A percentile compares a stretch with the other conserved stretches of the same genome.
Conservation (phyloP, 2,888 invertebrate genomes). For the Hydraecia micacea region DNA sequence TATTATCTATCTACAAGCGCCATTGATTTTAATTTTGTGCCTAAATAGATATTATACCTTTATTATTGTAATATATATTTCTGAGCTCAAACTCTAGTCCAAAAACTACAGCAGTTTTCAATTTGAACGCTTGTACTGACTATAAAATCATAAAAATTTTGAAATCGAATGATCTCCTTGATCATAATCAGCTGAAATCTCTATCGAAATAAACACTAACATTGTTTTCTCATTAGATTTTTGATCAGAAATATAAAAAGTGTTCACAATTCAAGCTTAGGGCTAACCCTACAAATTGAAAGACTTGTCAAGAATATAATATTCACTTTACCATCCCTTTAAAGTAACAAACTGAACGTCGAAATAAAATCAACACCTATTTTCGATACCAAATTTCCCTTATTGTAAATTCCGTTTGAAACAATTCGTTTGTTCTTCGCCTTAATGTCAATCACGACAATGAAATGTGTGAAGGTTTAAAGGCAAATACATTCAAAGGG, state of each 20-base stretch:
- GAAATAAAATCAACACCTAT: conserved; percentile 64
- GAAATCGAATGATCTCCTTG: background rate
- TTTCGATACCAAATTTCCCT: conserved; percentile 54
- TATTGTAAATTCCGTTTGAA: conserved; percentile 64
- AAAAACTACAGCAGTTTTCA: background rate
- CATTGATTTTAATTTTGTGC: background rate
- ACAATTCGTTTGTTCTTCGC: conserved; percentile 16
- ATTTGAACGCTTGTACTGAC: background rate
- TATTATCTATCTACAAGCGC: background rate
- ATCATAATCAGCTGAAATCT: background rate
- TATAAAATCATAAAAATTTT: background rate
- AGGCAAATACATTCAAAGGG: conserved; percentile 24
- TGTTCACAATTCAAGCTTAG: background rate
- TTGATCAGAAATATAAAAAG: background rate
- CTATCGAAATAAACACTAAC: background rate
- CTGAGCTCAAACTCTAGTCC: background rate
- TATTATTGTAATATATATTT: background rate
- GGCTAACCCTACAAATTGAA: conserved; percentile 53
- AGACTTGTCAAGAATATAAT: conserved; percentile 48
- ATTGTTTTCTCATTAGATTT: background rate
- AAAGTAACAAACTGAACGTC: conserved; percentile 63
- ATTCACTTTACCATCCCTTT: conserved; percentile 65
- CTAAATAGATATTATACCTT: background rate
- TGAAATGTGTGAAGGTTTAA: conserved; percentile 35
- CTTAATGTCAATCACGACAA: conserved; percentile 54